phyloP scores from a whole-genome alignment of 2,113 vertebrate genomes.

The Kryptolebias marmoratus region DNA sequence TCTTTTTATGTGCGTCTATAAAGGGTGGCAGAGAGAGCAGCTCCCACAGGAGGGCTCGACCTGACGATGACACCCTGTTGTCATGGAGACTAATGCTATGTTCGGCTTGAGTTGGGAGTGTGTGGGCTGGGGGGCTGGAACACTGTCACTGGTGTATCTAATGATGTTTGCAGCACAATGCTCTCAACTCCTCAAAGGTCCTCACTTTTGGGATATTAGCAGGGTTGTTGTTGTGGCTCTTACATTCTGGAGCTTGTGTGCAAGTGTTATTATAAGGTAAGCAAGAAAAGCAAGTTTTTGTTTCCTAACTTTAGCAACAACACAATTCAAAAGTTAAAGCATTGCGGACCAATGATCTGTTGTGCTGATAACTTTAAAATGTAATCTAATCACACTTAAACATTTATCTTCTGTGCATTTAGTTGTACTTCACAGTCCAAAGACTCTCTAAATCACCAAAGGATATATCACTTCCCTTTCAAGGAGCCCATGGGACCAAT shows the following conservation, averaged over 20 bases:
- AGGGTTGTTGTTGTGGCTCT: conserved; percentile 11
- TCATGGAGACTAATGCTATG: conserved; percentile 81
- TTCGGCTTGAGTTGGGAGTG: conserved; percentile 59
- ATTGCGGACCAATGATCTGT: background rate
- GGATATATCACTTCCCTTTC: conserved; percentile 79
- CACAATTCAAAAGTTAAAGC: background rate
- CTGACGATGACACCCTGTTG: conserved; percentile 81
- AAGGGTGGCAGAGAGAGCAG: conserved; percentile 71
- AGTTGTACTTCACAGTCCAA: conserved; percentile 44
- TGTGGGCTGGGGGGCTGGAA: conserved; percentile 20
- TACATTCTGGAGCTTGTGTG: conserved; percentile 9
- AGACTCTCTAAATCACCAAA: conserved; percentile 60
- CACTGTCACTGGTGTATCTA: conserved; percentile 67
- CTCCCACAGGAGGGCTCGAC: conserved; percentile 78
- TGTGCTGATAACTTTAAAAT: conserved; percentile 12
- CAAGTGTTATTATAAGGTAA: background rate
- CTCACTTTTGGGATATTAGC: conserved; percentile 44
- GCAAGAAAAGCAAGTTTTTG: background rate
- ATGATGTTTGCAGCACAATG: conserved; percentile 71
- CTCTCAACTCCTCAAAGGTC: conserved; percentile 52
- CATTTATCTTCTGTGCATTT: conserved; percentile 27
- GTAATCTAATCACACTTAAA: conserved; percentile 23
- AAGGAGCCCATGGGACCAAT: conserved; percentile 80
- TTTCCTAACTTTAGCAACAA: conserved; percentile 3
- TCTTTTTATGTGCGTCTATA: conserved; percentile 76